Conservation (phyloP, 2,113 vertebrate genomes). For the Sinocyclocheilus rhinocerous region DNA sequence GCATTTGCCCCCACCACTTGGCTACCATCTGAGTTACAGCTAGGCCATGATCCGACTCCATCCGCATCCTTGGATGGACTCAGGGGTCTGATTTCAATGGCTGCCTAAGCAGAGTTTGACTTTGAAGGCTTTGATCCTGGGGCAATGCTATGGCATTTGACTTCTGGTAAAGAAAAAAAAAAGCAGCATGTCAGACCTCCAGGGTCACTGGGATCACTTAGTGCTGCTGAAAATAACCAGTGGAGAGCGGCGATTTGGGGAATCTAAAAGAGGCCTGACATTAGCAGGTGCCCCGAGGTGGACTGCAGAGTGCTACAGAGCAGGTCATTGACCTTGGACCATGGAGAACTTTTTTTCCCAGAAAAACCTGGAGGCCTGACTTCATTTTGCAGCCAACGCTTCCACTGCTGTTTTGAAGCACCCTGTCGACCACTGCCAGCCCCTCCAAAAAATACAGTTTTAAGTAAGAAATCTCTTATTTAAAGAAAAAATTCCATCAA, state of each 20-base stretch:
- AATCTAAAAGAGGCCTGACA: conserved; percentile 79
- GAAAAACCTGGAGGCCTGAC: conserved; percentile 70
- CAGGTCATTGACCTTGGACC: conserved; percentile 78
- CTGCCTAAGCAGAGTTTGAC: conserved; percentile 78
- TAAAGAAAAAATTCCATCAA: background rate
- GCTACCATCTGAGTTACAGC: conserved; percentile 66
- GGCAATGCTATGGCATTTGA: conserved; percentile 81
- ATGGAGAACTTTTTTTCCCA: conserved; percentile 71
- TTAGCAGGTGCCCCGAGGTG: conserved; percentile 82
- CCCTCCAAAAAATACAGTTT: background rate
- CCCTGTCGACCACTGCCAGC: background rate
- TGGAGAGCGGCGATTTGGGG: conserved; percentile 76
- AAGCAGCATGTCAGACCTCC: conserved; percentile 73
- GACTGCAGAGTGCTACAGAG: conserved; percentile 78
- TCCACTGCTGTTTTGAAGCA: background rate
- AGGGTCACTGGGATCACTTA: conserved; percentile 80
- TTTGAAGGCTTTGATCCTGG: conserved; percentile 80
- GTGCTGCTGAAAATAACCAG: conserved; percentile 79
- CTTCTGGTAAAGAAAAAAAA: conserved; percentile 75
- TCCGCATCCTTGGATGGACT: conserved; percentile 68
- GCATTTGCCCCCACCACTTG: conserved; percentile 58
- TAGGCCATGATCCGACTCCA: conserved; percentile 64
- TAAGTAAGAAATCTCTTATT: background rate
- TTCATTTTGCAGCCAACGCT: conserved; percentile 63
- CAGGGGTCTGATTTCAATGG: conserved; percentile 79